A percentile compares a stretch with the other conserved stretches of the same genome.
Conservation (phyloP, 2,888 invertebrate species). For the Anagyrus pseudococci region DNA sequence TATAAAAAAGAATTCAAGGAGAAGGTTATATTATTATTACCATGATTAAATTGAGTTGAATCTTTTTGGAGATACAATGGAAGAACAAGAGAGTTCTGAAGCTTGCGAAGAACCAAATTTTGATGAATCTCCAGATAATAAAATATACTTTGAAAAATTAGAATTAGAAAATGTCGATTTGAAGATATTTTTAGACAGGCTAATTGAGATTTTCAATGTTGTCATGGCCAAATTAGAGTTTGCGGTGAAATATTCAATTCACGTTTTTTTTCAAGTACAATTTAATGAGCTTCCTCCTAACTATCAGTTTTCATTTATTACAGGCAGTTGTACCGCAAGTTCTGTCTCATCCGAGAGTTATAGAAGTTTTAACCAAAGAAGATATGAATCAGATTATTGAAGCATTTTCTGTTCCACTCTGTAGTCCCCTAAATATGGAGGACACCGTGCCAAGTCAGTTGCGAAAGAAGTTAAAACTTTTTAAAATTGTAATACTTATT, state of each 20-base stretch:
- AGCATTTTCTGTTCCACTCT: slow-evolving; percentile 8
- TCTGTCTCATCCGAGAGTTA: slow-evolving; percentile 1
- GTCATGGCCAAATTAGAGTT: slow-evolving; percentile 34
- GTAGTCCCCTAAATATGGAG: too few species aligned
- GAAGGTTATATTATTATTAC: too few species aligned
- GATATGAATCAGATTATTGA: slow-evolving; percentile 14
- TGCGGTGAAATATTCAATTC: slow-evolving; percentile 22
- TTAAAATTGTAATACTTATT: too few species aligned
- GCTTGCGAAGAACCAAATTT: too few species aligned
- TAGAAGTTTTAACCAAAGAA: slow-evolving; percentile 5
- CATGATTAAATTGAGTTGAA: too few species aligned
- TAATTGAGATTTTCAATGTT: slow-evolving; percentile 22
- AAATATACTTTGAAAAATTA: slow-evolving; percentile 14
- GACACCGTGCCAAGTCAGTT: too few species aligned
- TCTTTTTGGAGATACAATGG: too few species aligned
- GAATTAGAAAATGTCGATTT: slow-evolving; percentile 25
- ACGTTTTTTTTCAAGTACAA: neutral
- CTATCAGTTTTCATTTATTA: slow-evolving; percentile 4
- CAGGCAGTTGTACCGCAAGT: slow-evolving; percentile 25
- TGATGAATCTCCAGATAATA: neutral
- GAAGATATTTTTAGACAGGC: slow-evolving; percentile 27
- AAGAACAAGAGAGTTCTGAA: too few species aligned
- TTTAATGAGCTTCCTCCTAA: neutral
- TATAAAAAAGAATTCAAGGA: too few species aligned
- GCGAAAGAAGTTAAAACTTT: too few species aligned